Percentiles rank a stretch among this genome's conserved stretches.
These are phyloP conservation scores for Diloba caeruleocephala DNA, from an alignment of 2,888 invertebrate species.

Conservation along the genomic window DNA sequence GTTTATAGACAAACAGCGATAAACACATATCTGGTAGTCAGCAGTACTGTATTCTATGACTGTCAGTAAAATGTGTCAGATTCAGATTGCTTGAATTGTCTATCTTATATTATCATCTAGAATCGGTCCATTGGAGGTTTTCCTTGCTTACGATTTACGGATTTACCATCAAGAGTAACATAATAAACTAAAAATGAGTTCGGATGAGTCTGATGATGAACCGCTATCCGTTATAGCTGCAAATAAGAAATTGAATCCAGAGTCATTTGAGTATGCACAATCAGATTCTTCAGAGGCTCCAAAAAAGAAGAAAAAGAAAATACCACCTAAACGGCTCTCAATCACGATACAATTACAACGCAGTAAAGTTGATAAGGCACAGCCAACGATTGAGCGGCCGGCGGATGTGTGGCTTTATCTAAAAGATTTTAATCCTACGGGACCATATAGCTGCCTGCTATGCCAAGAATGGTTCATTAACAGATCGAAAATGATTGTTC, in stretches of 20 bases:
- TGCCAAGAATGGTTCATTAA: constrained; percentile 86
- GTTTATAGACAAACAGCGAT: too few relatives aligned
- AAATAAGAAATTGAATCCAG: constrained; percentile 68
- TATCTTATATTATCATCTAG: too few relatives aligned
- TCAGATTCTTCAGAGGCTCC: constrained; percentile 40
- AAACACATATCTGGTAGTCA: too few relatives aligned
- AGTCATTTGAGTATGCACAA: constrained; percentile 44
- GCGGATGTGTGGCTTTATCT: constrained; percentile 84
- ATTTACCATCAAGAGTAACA: neutral
- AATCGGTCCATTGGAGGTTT: neutral
- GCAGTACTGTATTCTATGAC: too few relatives aligned
- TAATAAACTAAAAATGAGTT: constrained; percentile 47
- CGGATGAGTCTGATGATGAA: constrained; percentile 84
- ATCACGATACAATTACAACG: constrained; percentile 60
- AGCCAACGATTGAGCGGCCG: constrained; percentile 74
- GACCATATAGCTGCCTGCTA: constrained; percentile 83
- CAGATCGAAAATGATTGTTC: constrained; percentile 80
- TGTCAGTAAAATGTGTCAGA: too few relatives aligned
- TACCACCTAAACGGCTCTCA: constrained; percentile 48
- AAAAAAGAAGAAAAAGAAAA: constrained; percentile 64
- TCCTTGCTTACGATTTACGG: neutral
- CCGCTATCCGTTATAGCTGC: constrained; percentile 79
- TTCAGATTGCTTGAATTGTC: too few relatives aligned
- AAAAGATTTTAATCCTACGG: constrained; percentile 82
- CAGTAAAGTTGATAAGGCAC: constrained; percentile 40